Percentiles rank a stretch among this genome's conserved stretches.
phyloP scores from a whole-genome alignment of 23 tunicate species.

The Diplosoma virens region DNA sequence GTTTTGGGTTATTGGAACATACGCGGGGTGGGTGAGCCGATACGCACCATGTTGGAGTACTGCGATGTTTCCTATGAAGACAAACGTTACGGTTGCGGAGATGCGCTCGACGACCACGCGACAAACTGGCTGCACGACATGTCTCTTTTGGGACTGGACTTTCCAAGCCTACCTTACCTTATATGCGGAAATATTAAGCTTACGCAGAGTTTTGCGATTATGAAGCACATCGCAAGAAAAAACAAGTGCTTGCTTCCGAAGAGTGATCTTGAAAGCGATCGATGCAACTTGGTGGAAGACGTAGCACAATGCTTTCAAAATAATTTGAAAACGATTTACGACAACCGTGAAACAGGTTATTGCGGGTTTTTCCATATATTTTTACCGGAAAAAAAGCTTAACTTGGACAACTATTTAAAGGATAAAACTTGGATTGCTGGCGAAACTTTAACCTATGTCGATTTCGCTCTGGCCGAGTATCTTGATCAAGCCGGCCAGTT shows the following conservation, averaged over 20 bases:
- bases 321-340: constrained; percentile 24
- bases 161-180: constrained; percentile 77
- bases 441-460: constrained; percentile 69
- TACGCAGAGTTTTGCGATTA: constrained; percentile 74
- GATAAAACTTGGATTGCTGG: constrained; percentile 65
- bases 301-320: constrained; percentile 41
- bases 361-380: constrained; percentile 13
- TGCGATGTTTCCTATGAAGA: constrained; percentile 57
- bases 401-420: constrained; percentile 32
- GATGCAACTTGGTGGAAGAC: constrained; percentile 59
- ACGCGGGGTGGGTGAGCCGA: constrained; percentile 82
- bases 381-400: constrained; percentile 21
- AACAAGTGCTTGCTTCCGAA: constrained; percentile 29
- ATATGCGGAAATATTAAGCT: constrained; percentile 62
- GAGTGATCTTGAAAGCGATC: constrained; percentile 21
- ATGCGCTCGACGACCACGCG: constrained; percentile 52
- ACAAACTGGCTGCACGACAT: constrained; percentile 54
- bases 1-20: constrained; percentile 80
- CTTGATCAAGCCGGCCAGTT: constrained; percentile 62
- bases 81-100: constrained; percentile 50
- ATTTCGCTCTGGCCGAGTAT: constrained; percentile 78
- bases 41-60: constrained; percentile 64
- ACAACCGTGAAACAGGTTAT: constrained; percentile 1
- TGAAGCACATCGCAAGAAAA: constrained; percentile 63
- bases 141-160: constrained; percentile 42